phyloP scores from a whole-genome alignment of 1,140 invertebrate species.

The Scaptodrosophila lebanonensis region DNA sequence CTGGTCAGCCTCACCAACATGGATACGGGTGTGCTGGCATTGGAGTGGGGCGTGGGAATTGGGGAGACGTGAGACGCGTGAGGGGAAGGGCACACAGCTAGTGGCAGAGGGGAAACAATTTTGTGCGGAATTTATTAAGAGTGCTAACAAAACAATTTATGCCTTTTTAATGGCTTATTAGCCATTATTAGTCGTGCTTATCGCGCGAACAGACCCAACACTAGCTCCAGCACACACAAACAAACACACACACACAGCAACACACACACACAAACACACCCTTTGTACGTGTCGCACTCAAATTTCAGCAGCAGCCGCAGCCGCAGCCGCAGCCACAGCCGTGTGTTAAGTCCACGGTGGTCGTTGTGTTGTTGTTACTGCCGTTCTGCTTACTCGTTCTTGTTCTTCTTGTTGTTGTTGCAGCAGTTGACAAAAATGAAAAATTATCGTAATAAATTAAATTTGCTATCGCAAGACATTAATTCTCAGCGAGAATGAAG shows the following conservation, averaged over 20 bases:
- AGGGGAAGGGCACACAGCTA: no score
- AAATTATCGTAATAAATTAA: constrained; percentile 75
- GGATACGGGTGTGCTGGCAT: constrained; percentile 37
- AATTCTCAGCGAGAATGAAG: constrained; percentile 27
- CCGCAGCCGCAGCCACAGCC: constrained; percentile 43
- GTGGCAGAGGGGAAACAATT: constrained; percentile 40
- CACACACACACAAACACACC: neutral
- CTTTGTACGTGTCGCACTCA: constrained; percentile 2
- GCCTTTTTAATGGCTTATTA: constrained; percentile 74
- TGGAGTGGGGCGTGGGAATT: no score
- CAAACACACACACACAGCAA: constrained; percentile 12
- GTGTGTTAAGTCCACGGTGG: constrained; percentile 46
- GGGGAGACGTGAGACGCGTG: no score
- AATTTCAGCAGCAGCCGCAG: constrained; percentile 20
- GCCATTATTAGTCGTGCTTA: constrained; percentile 75
- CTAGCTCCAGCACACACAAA: constrained; percentile 37
- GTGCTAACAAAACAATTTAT: constrained; percentile 75
- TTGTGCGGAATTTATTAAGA: constrained; percentile 69
- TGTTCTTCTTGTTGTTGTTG: constrained; percentile 20
- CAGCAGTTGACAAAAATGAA: constrained; percentile 69
- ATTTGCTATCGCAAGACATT: constrained; percentile 72
- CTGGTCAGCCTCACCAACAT: neutral
- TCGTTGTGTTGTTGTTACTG: constrained; percentile 6
- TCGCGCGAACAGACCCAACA: no score
- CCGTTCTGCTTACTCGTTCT: neutral